Evolutionary conservation across 2,797 vertebrate genomes (phyloP).

Genomic region (Glyptemys insculpta): DNA sequence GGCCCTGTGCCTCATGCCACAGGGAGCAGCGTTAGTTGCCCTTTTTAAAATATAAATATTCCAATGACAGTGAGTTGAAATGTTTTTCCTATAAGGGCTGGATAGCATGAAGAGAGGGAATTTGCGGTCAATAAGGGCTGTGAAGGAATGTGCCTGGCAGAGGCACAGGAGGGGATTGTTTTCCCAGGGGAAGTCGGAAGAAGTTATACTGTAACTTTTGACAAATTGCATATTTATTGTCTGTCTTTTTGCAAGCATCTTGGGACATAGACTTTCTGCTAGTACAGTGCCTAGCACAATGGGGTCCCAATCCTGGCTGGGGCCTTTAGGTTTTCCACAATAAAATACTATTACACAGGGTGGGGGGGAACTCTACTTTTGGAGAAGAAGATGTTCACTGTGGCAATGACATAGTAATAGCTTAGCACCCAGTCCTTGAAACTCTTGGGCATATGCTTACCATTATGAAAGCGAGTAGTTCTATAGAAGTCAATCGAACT

Average conservation of each 20-base stretch:
- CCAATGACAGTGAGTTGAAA: background rate
- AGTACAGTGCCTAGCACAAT: background rate
- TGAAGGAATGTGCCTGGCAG: background rate
- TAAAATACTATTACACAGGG: background rate
- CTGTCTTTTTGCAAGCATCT: background rate
- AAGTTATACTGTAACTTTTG: background rate
- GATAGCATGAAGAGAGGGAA: background rate
- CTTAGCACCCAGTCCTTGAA: background rate
- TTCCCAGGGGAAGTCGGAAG: background rate
- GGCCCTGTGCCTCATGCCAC: background rate
- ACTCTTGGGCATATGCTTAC: background rate
- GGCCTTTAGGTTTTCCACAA: background rate
- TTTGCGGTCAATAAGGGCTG: background rate
- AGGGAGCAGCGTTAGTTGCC: background rate
- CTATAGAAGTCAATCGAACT: background rate
- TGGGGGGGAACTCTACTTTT: background rate
- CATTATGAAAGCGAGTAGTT: background rate
- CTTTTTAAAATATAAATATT: too few species aligned
- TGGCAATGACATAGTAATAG: background rate
- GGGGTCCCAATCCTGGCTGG: background rate
- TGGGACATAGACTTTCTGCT: background rate
- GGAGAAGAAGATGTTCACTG: background rate
- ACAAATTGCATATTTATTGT: background rate
- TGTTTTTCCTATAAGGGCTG: background rate
- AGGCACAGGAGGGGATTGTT: background rate